phyloP scores from a whole-genome alignment of 2,113 vertebrate genomes.

The crab-eating macaque (Macaca fascicularis) region DNA sequence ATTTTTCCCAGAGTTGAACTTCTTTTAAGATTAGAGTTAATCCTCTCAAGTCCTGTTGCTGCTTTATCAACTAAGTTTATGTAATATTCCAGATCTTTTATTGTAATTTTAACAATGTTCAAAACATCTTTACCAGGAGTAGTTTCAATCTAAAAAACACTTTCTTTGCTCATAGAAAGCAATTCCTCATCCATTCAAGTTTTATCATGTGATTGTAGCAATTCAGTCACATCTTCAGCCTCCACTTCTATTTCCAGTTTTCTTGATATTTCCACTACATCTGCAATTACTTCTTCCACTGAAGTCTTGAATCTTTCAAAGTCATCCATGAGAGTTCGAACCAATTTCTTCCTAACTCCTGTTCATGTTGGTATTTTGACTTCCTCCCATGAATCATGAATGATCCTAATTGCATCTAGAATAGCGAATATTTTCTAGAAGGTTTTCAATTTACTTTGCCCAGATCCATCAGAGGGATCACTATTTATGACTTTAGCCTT shows the following conservation, averaged over 20 bases:
- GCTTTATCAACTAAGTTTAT: background rate
- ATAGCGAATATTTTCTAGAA: background rate
- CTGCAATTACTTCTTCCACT: background rate
- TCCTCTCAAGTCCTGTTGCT: background rate
- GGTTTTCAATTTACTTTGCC: background rate
- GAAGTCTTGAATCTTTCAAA: background rate
- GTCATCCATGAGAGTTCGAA: background rate
- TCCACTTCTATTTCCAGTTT: background rate
- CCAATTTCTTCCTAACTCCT: background rate
- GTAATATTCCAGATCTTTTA: background rate
- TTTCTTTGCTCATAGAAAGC: background rate
- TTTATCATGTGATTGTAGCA: background rate
- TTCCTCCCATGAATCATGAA: background rate
- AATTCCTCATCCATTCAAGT: background rate
- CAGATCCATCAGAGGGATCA: background rate
- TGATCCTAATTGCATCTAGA: background rate
- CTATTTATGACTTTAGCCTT: background rate
- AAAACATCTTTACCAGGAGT: background rate
- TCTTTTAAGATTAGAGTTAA: background rate
- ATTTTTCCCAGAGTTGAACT: background rate
- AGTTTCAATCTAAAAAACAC: background rate
- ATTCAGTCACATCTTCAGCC: background rate
- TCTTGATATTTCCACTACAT: background rate
- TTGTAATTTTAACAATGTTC: background rate
- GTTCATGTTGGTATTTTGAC: background rate